Evolutionary conservation across 2,113 vertebrate species (phyloP).

Genomic region (Salminus brasiliensis): DNA sequence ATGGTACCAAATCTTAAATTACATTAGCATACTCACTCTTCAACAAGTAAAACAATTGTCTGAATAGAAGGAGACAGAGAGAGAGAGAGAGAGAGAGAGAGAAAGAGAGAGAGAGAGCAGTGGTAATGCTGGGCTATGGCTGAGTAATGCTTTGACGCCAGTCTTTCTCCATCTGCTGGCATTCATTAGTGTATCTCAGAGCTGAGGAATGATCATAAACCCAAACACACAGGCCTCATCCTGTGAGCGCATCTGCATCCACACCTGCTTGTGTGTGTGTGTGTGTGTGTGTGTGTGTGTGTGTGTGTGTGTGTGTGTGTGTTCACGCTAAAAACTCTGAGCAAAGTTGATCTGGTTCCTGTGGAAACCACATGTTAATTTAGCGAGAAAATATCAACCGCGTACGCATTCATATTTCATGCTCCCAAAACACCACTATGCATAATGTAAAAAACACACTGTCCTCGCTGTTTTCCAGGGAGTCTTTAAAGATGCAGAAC

Average conservation of each 20-base stretch:
- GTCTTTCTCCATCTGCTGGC: slow-evolving; percentile 27
- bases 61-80: no score
- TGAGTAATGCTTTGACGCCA: slow-evolving; percentile 23
- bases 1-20: no score
- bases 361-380: slow-evolving; percentile 4
- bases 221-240: slow-evolving; percentile 37
- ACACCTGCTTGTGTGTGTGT: slow-evolving; percentile 23
- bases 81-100: background rate
- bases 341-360: background rate
- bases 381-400: background rate
- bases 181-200: slow-evolving; percentile 27
- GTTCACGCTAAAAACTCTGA: background rate
- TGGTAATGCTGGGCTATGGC: slow-evolving; percentile 22
- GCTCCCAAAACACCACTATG: slow-evolving; percentile 2
- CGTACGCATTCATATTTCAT: slow-evolving; percentile 5
- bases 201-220: slow-evolving; percentile 46
- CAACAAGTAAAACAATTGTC: no score
- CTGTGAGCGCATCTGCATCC: slow-evolving; percentile 29
- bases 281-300: slow-evolving; percentile 9
- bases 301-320: slow-evolving; percentile 6
- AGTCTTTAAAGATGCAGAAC: slow-evolving; percentile 2
- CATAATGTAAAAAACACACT: slow-evolving; percentile 15
- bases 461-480: background rate
- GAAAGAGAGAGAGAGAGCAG: slow-evolving; percentile 8
- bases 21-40: no score